Evolutionary conservation across 35 echinoderm and acorn worm species (phyloP).

Genomic region (Chiridota heheva): DNA sequence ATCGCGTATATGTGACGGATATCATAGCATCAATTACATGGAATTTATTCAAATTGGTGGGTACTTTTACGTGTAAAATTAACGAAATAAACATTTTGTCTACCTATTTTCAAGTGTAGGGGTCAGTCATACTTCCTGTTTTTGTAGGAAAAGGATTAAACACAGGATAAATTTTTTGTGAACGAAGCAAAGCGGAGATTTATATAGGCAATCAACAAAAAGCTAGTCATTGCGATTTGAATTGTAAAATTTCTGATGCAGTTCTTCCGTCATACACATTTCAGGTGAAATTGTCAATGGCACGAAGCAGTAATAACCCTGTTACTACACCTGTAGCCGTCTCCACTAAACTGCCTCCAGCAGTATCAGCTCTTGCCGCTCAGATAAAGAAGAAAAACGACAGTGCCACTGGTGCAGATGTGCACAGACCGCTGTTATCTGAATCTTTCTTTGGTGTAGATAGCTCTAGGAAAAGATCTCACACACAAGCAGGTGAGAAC

Average conservation of each 20-base stretch:
- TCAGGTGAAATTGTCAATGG: slow-evolving; percentile 60
- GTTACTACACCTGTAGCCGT: slow-evolving; percentile 57
- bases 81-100: too few relatives aligned
- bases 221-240: not conserved
- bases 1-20: too few relatives aligned
- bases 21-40: too few relatives aligned
- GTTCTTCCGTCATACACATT: not conserved
- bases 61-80: not conserved
- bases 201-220: too few relatives aligned
- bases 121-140: too few relatives aligned
- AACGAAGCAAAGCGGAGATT: too few relatives aligned
- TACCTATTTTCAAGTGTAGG: too few relatives aligned
- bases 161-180: not conserved
- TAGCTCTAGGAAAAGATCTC: not conserved
- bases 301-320: slow-evolving; percentile 50
- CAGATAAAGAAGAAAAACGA: slow-evolving; percentile 49
- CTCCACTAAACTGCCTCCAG: slow-evolving; percentile 64
- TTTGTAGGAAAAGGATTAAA: too few relatives aligned
- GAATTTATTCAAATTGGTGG: too few relatives aligned
- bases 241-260: not conserved
- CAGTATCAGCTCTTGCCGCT: slow-evolving; percentile 54
- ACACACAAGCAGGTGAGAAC: slow-evolving; percentile 16
- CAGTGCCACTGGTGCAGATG: slow-evolving; percentile 4
- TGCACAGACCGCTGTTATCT: not conserved
- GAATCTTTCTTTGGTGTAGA: not conserved